Conservation (phyloP, 2,797 vertebrate species). For the Acestrorhynchus altus region DNA sequence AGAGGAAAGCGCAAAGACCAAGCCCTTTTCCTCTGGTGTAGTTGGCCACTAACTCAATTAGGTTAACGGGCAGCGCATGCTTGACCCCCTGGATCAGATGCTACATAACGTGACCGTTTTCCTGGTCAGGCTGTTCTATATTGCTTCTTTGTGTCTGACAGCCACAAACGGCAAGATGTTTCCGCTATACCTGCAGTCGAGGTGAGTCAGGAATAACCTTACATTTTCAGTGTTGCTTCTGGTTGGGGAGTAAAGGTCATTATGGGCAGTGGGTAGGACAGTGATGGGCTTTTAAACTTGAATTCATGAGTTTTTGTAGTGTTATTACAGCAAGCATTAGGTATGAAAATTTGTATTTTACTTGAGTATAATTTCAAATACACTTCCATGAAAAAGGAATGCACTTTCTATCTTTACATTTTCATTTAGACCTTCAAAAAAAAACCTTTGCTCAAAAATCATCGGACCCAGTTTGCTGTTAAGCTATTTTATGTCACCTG, state of each 20-base stretch:
- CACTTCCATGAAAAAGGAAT: too few species aligned
- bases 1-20: conserved; percentile 50
- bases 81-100: conserved; percentile 76
- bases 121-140: conserved; percentile 54
- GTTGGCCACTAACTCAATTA: conserved; percentile 74
- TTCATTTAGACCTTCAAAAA: too few species aligned
- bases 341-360: too few species aligned
- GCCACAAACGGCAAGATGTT: conserved; percentile 74
- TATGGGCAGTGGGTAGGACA: not conserved
- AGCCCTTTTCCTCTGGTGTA: conserved; percentile 59
- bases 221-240: not conserved
- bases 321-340: not conserved
- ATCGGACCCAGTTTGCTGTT: too few species aligned
- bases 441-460: too few species aligned
- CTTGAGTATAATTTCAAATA: too few species aligned
- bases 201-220: conserved; percentile 11
- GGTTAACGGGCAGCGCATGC: conserved; percentile 80
- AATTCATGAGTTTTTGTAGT: too few species aligned
- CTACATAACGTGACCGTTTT: conserved; percentile 73
- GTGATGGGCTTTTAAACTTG: not conserved
- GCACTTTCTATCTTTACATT: too few species aligned
- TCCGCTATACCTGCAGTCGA: conserved; percentile 68
- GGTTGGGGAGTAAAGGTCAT: not conserved
- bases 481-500: too few species aligned
- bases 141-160: conserved; percentile 59